phyloP scores from a whole-genome alignment of 2,113 vertebrate species.

The Pleuronectes platessa region DNA sequence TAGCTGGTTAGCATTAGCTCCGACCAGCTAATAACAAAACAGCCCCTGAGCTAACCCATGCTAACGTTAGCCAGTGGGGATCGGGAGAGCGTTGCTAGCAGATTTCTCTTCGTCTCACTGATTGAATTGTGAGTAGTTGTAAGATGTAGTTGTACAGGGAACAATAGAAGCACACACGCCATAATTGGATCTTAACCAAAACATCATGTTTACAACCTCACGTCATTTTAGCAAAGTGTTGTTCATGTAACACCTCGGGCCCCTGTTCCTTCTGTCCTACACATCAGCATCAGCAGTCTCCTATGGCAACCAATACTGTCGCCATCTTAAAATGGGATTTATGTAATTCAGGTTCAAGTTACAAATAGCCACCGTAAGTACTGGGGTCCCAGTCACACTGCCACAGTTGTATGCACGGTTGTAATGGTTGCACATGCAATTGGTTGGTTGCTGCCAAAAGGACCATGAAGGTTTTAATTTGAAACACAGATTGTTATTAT shows the following conservation, averaged over 20 bases:
- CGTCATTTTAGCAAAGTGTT: background rate
- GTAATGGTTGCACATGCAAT: background rate
- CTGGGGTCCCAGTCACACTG: background rate
- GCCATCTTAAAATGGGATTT: constrained; percentile 20
- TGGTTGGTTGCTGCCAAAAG: too few species aligned
- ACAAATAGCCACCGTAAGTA: background rate
- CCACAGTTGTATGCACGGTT: background rate
- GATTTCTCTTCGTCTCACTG: background rate
- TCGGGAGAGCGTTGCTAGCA: background rate
- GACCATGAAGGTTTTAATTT: background rate
- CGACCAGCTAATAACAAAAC: constrained; percentile 8
- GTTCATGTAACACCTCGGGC: background rate
- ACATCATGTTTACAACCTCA: background rate
- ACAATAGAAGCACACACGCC: too few species aligned
- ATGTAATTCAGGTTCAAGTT: background rate
- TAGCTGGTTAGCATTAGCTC: constrained; percentile 53
- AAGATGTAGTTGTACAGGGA: background rate
- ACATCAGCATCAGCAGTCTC: constrained; percentile 1
- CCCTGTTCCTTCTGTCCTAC: background rate
- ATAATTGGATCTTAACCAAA: background rate
- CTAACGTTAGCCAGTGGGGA: background rate
- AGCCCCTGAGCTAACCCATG: constrained; percentile 11
- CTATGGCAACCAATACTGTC: constrained; percentile 14
- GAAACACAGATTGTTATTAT: background rate
- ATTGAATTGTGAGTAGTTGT: rapidly evolving